Percentiles rank a stretch among this genome's conserved stretches.
Conservation (phyloP, 2,113 vertebrate genomes). For the Aldabrachelys gigantea region DNA sequence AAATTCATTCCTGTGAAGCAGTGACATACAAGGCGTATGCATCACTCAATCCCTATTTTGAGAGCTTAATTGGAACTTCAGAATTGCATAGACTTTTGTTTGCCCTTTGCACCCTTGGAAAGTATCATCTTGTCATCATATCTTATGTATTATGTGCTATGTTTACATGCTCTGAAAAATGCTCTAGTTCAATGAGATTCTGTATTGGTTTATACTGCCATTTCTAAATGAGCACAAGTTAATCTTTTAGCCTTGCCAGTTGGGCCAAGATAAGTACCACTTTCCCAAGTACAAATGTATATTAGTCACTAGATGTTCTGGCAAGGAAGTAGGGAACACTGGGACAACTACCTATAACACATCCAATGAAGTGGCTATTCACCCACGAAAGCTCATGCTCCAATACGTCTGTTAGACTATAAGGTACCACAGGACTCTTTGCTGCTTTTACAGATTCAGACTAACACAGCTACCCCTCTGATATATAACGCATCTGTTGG, state of each 20-base stretch:
- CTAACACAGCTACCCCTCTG: too few species aligned
- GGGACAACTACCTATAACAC: not conserved
- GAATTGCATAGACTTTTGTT: fast-evolving
- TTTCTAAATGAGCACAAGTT: not conserved
- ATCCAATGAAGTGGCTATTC: too few species aligned
- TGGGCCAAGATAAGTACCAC: not conserved
- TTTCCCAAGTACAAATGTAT: not conserved
- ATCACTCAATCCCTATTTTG: not conserved
- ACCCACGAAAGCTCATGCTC: too few species aligned
- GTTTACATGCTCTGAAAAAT: not conserved
- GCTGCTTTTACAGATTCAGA: too few species aligned
- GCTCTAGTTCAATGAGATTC: not conserved
- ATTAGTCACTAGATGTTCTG: not conserved
- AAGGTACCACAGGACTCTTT: too few species aligned
- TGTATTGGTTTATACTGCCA: not conserved
- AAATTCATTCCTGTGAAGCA: not conserved
- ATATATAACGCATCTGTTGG: not conserved
- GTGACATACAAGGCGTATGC: not conserved
- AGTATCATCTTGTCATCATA: not conserved
- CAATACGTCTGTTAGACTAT: too few species aligned
- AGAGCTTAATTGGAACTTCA: not conserved
- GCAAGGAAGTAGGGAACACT: not conserved
- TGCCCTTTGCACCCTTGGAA: not conserved
- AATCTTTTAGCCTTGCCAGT: not conserved
- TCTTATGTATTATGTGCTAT: not conserved